Evolutionary conservation across 2,113 vertebrate species (phyloP).

Genomic region (Cathartes aura): DNA sequence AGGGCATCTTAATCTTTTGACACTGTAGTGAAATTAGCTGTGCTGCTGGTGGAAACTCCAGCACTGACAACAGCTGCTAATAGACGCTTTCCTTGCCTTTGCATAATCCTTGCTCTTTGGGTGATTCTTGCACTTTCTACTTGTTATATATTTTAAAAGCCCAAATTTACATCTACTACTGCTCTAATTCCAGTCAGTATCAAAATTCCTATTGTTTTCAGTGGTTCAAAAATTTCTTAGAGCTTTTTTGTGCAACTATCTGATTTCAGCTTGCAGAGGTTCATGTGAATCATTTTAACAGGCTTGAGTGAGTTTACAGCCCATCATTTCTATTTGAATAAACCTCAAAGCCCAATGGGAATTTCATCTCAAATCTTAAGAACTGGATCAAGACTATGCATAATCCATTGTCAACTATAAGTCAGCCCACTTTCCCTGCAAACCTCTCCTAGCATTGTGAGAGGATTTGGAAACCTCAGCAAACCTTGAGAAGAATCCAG

Average conservation of each 20-base stretch:
- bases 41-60: background rate
- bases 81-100: background rate
- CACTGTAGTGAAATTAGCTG: background rate
- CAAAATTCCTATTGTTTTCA: background rate
- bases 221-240: background rate
- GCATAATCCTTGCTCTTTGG: background rate
- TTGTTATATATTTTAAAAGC: background rate
- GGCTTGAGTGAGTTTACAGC: background rate
- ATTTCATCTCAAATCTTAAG: constrained; percentile 21
- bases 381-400: constrained; percentile 10
- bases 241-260: background rate
- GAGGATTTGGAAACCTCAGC: constrained; percentile 53
- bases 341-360: constrained; percentile 23
- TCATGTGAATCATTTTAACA: constrained; percentile 14
- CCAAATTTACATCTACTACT: background rate
- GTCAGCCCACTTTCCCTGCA: constrained; percentile 12
- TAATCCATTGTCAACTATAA: constrained; percentile 36
- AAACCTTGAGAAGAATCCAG: constrained; percentile 31
- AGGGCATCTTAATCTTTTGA: background rate
- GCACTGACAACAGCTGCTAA: background rate
- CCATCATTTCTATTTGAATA: constrained; percentile 47
- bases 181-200: background rate
- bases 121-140: background rate
- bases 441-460: constrained; percentile 7
- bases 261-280: background rate